These are phyloP conservation scores for Hippasteria phrygiana DNA, from an alignment of 53 echinoderm and acorn worm species.

Conservation along the genomic window DNA sequence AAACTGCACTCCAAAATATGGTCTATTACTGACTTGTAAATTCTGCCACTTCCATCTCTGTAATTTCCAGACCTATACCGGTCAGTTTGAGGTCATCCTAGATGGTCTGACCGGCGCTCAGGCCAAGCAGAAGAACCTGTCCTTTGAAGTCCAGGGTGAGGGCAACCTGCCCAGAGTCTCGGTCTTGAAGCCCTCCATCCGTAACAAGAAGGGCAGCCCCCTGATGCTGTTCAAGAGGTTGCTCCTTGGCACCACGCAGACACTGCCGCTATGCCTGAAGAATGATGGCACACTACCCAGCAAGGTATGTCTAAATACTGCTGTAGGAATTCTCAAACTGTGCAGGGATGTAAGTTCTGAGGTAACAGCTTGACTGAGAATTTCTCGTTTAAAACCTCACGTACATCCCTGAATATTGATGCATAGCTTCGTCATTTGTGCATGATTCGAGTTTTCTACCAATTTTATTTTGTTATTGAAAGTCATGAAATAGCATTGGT, in stretches of 20 bases:
- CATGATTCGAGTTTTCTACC: too few relatives aligned
- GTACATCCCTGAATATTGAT: too few relatives aligned
- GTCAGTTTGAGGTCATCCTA: slow-evolving; percentile 88
- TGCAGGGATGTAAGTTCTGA: too few relatives aligned
- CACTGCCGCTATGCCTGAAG: slow-evolving; percentile 85
- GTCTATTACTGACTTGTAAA: background rate
- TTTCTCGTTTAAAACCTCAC: too few relatives aligned
- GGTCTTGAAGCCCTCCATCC: slow-evolving; percentile 82
- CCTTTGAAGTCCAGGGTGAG: slow-evolving; percentile 97
- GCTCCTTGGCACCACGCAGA: slow-evolving; percentile 81
- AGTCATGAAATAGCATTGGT: too few relatives aligned
- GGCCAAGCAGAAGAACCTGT: slow-evolving; percentile 91
- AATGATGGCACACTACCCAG: slow-evolving; percentile 98
- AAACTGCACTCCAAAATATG: background rate
- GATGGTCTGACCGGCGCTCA: slow-evolving; percentile 87
- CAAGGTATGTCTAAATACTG: slow-evolving; percentile 66
- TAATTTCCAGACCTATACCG: slow-evolving; percentile 87
- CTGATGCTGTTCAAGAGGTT: slow-evolving; percentile 89
- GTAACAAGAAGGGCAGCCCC: slow-evolving; percentile 96
- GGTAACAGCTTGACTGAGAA: too few relatives aligned
- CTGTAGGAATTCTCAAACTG: too few relatives aligned
- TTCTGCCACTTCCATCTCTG: background rate
- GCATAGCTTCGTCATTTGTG: too few relatives aligned
- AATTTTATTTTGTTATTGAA: too few relatives aligned
- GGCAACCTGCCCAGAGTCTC: slow-evolving; percentile 93